Evolutionary conservation across 2,113 vertebrate genomes (phyloP).

Genomic region (Spizaetus ornatus): DNA sequence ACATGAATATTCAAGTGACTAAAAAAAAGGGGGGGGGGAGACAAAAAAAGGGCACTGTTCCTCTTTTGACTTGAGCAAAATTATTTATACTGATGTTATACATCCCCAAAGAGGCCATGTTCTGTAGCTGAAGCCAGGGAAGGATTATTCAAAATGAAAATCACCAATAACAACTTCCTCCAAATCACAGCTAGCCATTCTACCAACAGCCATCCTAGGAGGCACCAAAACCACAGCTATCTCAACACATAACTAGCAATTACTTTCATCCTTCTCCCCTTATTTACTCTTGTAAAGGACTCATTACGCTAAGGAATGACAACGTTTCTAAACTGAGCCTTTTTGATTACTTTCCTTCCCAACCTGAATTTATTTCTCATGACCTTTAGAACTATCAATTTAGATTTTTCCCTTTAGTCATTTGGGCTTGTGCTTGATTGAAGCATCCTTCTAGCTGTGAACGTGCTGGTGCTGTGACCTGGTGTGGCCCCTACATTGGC

Average conservation of each 20-base stretch:
- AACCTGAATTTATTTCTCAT: constrained; percentile 60
- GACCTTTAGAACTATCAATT: constrained; percentile 68
- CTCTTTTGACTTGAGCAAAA: neutral
- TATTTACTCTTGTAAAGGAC: constrained; percentile 67
- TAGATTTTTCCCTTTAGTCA: constrained; percentile 31
- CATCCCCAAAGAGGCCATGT: neutral
- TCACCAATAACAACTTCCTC: neutral
- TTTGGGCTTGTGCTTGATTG: constrained; percentile 52
- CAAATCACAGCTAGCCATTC: neutral
- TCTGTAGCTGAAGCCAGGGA: neutral
- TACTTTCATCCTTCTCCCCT: constrained; percentile 61
- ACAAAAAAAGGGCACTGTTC: neutral
- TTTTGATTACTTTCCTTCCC: constrained; percentile 66
- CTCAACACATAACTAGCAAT: constrained; percentile 52
- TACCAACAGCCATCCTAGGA: neutral
- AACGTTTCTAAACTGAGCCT: neutral
- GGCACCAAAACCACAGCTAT: neutral
- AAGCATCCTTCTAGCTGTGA: neutral
- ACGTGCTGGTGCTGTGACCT: neutral
- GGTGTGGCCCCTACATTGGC: neutral
- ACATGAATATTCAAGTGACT: neutral
- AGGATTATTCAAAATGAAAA: neutral
- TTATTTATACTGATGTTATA: neutral
- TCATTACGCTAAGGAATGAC: constrained; percentile 64
- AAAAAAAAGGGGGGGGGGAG: fast-evolving